A percentile compares a stretch with the other conserved stretches of the same genome.
These are phyloP conservation scores for Mola mola DNA, from an alignment of 2,113 vertebrate genomes.

Conservation along the genomic window DNA sequence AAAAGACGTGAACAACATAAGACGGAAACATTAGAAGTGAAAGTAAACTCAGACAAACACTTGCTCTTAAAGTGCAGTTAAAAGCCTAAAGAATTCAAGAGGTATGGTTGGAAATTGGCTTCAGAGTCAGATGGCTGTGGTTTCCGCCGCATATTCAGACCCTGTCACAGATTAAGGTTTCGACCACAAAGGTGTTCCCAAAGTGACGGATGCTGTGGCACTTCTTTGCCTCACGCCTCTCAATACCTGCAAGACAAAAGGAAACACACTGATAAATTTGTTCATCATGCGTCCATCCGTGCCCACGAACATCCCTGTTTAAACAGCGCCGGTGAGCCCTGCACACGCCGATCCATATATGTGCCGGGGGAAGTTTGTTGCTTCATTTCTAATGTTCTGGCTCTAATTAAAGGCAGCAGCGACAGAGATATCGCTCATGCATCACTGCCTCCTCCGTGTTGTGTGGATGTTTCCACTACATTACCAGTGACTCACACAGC, in stretches of 20 bases:
- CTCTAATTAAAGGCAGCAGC: conserved; percentile 41
- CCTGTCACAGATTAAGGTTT: conserved; percentile 90
- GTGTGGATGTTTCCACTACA: conserved; percentile 59
- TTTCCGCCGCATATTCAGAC: conserved; percentile 66
- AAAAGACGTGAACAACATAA: conserved; percentile 32
- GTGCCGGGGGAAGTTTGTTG: conserved; percentile 53
- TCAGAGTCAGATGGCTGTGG: conserved; percentile 52
- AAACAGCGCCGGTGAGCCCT: too few relatives aligned
- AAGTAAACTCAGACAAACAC: conserved; percentile 52
- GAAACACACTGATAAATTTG: conserved; percentile 17
- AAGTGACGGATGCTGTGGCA: conserved; percentile 93
- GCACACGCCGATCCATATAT: conserved; percentile 48
- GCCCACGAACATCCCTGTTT: too few relatives aligned
- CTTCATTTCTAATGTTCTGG: conserved; percentile 44
- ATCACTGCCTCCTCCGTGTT: conserved; percentile 68
- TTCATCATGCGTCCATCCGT: too few relatives aligned
- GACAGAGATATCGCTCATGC: conserved; percentile 38
- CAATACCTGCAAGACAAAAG: conserved; percentile 82
- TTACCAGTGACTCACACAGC: conserved; percentile 70
- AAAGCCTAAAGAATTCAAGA: conserved; percentile 76
- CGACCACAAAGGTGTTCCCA: conserved; percentile 94
- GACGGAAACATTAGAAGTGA: background rate
- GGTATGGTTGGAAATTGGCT: conserved; percentile 75
- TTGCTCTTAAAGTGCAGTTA: conserved; percentile 79
- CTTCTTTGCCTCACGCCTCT: conserved; percentile 83